Percentiles rank a stretch among this genome's conserved stretches.
These are phyloP conservation scores for Drosophila histrio DNA, from an alignment of 2,888 invertebrate species.

Conservation along the genomic window DNA sequence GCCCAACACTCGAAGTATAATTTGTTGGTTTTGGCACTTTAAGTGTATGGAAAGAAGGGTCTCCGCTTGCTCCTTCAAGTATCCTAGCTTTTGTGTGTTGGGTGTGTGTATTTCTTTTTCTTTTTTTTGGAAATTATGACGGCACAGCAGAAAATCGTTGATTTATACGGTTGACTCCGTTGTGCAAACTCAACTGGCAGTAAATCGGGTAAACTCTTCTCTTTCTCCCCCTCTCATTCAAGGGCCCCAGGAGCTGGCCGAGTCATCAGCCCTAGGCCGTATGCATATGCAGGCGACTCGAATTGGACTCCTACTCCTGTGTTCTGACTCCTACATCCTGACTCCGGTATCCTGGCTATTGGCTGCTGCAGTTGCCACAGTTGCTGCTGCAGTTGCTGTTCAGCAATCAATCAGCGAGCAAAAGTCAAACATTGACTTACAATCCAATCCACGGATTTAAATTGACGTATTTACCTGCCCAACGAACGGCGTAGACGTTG, in stretches of 20 bases:
- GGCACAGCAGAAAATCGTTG: slow-evolving; percentile 74
- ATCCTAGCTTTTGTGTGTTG: slow-evolving; percentile 1
- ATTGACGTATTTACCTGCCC: slow-evolving; percentile 82
- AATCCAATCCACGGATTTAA: slow-evolving; percentile 83
- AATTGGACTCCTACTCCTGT: slow-evolving; percentile 46
- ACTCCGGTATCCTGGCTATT: slow-evolving; percentile 13
- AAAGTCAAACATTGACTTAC: slow-evolving; percentile 83
- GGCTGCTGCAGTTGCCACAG: slow-evolving; percentile 17
- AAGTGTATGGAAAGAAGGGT: slow-evolving; percentile 49
- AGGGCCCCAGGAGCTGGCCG: slow-evolving; percentile 42
- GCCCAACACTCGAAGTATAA: slow-evolving; percentile 60
- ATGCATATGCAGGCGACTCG: slow-evolving; percentile 72
- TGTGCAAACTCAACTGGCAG: slow-evolving; percentile 71
- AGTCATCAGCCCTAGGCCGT: slow-evolving; percentile 73
- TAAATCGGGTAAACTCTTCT: slow-evolving; percentile 78
- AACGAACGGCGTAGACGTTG: slow-evolving; percentile 27
- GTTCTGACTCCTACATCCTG: not conserved
- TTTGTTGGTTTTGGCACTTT: slow-evolving; percentile 81
- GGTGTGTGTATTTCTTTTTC: slow-evolving; percentile 45
- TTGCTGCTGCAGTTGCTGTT: slow-evolving; percentile 69
- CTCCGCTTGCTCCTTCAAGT: slow-evolving; percentile 23
- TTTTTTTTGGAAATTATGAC: slow-evolving; percentile 72
- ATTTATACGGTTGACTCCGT: slow-evolving; percentile 78
- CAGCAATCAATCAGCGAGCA: slow-evolving; percentile 83
- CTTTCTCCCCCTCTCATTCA: not conserved